Evolutionary conservation across 1,140 invertebrate genomes (phyloP), one percentile per base, ranked within the genome.

Genomic region (Epicauta chinensis): DNA sequence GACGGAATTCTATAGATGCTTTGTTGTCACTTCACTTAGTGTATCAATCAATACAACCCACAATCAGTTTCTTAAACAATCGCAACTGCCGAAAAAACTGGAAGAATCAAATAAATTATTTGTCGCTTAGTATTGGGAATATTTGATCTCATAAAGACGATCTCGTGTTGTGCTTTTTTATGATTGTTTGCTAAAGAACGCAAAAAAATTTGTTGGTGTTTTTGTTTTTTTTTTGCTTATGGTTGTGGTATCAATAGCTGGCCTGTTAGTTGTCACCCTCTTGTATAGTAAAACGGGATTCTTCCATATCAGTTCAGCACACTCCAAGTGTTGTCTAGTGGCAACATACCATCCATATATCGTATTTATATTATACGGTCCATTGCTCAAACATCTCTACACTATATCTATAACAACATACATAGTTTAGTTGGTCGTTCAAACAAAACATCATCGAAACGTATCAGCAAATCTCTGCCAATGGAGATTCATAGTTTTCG

Each of bases 11-110:
- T 57, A 57, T 53, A 44, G 55, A 41, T 49, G 55, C 56, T 58
- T 58, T 58, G 56, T 58, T 58, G 56, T 58, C 56, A 53, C 56
- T 58, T 58, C 46, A 58, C 51, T 57, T 57, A 57, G 55, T 57
- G 44, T 23, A 53, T 57, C 55, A 57, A 57, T 57, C 55, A 57
- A 57, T 57, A 57, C 45, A 44, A 46, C 44, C 45, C 32, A 47
- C 45, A 51, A 41, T 40, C 32, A 46, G 37, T 41, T 53, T 53
- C 43, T 53, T 46, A 53, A 53, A 53, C 44, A 53, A 53, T 53
- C 40, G 23, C 17, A 11, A 38, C 30, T 23, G 23, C 23, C 23
- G 7, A 3, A 23, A 23, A 23, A 7, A 23, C 1, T 23, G 7
- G 23, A 23, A 23, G 4, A 23, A 5, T 7, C 23, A 2, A 23